Evolutionary conservation across 2,113 vertebrate genomes (phyloP).

Genomic region (Muntiacus muntjak): DNA sequence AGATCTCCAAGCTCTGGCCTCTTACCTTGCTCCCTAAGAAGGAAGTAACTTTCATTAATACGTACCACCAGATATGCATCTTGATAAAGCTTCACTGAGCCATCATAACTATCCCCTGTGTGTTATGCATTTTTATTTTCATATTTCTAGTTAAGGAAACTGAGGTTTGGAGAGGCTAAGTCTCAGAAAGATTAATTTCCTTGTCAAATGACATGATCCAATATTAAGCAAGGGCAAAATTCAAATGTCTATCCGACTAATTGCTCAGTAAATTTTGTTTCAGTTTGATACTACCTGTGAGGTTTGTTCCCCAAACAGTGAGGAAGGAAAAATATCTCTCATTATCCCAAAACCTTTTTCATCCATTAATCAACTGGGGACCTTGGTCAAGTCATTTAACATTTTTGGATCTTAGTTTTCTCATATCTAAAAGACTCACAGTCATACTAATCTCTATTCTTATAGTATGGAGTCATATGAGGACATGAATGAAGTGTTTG

Average conservation of each 20-base stretch:
- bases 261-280: not conserved
- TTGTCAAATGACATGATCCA: not conserved
- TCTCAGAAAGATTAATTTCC: not conserved
- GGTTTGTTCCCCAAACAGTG: not conserved
- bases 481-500: not conserved
- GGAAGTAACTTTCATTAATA: not conserved
- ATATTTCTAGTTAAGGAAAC: not conserved
- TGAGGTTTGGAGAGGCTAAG: not conserved
- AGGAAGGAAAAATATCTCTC: not conserved
- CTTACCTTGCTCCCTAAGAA: not conserved
- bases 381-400: not conserved
- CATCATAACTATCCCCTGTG: too few species aligned
- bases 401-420: not conserved
- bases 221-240: not conserved
- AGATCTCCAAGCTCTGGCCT: not conserved
- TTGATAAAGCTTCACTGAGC: not conserved
- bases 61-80: too few species aligned
- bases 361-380: not conserved
- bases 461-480: not conserved
- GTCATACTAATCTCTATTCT: not conserved
- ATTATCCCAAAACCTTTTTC: not conserved
- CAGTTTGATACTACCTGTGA: not conserved
- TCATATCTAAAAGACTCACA: not conserved
- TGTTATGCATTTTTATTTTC: not conserved
- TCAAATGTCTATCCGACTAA: not conserved